Evolutionary conservation across 2,797 vertebrate genomes (phyloP), one percentile per base, ranked within the genome.

Genomic region (Ateles fusciceps): DNA sequence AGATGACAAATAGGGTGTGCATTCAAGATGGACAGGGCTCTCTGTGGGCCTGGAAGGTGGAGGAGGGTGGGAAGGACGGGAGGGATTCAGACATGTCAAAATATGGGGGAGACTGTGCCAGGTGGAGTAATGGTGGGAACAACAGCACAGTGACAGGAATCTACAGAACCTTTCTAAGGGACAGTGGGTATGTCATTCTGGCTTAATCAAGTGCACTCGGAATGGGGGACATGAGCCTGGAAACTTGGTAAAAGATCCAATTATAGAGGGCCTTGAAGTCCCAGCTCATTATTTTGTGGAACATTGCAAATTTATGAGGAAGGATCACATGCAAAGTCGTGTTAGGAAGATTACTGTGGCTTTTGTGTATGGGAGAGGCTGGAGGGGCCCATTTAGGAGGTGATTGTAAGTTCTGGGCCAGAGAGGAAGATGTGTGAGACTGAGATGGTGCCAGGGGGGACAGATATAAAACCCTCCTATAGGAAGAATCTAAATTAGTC

Each of bases 221-320:
- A 6, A 17, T 0, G 3, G 3, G 44, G 71, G 15, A 78, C 28
- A 10, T 4, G 0, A 4, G 2, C 72, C 48, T 46, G 28, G 68
- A 50, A 85, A 48, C 46, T 26, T 30, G 46, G 19, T 74, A 15
- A 30, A 46, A 78, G 28, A 28, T 15, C 17, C 42, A 8, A 13
- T 46, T 17, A 59, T 0, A 5, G 48, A 59, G 48, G 13, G 11
- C 10, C 30, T 75, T 68, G n/a, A 46, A 26, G 28, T 22, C 75
- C 21, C 0, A 2, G n/a, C 42, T 92, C 3, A 39, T 55, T 14
- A 22, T 42, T 48, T 39, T 26, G 72, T 46, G 6, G 12, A 52
- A 4, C 17, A 14, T n/a, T 33, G 14, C n/a, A 46, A 76, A 68
- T 48, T 48, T 55, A 8, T 85, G 76, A 88, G 55, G n/a, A 86